Percentiles rank a stretch among this genome's conserved stretches.
phyloP scores from a whole-genome alignment of 2,888 invertebrate genomes.

The Thyatira batis region DNA sequence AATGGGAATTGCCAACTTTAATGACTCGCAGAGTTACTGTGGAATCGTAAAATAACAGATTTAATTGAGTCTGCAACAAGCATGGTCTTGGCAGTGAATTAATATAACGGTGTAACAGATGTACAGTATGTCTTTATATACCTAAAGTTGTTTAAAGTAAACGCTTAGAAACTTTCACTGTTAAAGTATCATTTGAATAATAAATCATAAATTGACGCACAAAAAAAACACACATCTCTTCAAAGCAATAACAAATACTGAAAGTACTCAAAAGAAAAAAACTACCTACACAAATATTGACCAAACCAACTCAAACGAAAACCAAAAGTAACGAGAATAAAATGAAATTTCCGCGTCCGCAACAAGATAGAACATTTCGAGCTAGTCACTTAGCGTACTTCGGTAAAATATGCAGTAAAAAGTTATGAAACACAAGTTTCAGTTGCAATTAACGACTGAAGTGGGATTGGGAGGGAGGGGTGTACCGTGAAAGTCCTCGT shows the following conservation, averaged over 20 bases:
- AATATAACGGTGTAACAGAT: background rate
- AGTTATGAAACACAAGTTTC: slow-evolving; percentile 9
- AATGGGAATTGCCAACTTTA: background rate
- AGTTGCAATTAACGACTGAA: slow-evolving; percentile 9
- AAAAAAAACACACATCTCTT: no score
- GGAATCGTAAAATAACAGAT: background rate
- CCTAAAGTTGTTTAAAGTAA: no score
- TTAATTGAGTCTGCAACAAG: background rate
- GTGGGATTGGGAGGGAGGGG: background rate
- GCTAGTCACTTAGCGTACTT: slow-evolving; percentile 2
- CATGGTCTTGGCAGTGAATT: background rate
- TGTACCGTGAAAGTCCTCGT: slow-evolving; percentile 5
- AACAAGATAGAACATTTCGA: background rate
- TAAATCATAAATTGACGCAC: no score
- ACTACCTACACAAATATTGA: no score
- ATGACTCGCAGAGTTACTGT: background rate
- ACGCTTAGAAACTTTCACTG: no score
- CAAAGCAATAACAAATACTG: no score
- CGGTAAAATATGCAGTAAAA: slow-evolving; percentile 5
- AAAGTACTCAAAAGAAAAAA: no score
- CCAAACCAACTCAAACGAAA: no score
- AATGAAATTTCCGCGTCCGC: no score
- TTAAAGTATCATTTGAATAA: no score
- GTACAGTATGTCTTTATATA: background rate
- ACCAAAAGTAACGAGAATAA: no score